Base-by-base conservation (phyloP, 2,888 invertebrate species). In the Stomorhina lunata region DNA sequence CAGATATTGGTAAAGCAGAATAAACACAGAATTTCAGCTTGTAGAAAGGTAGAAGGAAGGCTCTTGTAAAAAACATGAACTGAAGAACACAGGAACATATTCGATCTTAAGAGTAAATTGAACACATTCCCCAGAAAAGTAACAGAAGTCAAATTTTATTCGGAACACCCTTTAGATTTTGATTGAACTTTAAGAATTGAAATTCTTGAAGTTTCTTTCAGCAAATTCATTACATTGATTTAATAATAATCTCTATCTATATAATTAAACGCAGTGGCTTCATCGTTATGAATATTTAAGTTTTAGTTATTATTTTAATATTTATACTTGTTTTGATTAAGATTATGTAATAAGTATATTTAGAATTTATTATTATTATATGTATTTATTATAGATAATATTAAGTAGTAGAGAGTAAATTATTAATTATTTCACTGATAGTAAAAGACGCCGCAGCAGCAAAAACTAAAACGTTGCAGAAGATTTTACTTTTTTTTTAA, bases 141-240 rank as follows among this genome's bases (percentile, higher is more conserved):
- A n/a, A n/a, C n/a, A n/a, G n/a, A n/a, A n/a, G n/a, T n/a, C n/a
- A n/a, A n/a, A n/a, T n/a, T n/a, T n/a, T n/a, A n/a, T n/a, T n/a
- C n/a, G n/a, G n/a, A n/a, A n/a, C n/a, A n/a, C n/a, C n/a, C n/a
- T n/a, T n/a, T n/a, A n/a, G n/a, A n/a, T n/a, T n/a, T n/a, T n/a
- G n/a, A n/a, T n/a, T n/a, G n/a, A n/a, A n/a, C n/a, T n/a, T n/a
- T n/a, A n/a, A n/a, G n/a, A n/a, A n/a, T n/a, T n/a, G n/a, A n/a
- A n/a, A n/a, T n/a, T n/a, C n/a, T n/a, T n/a, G n/a, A n/a, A n/a
- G n/a, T n/a, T n/a, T n/a, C n/a, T n/a, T n/a, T n/a, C n/a, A n/a
- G n/a, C n/a, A n/a, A n/a, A n/a, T n/a, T 12, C 32, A 22, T 45
- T 25, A 53, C 68, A 68, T 55, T 68, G 68, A 68, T 68, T 68